These are phyloP conservation scores for Hyaena hyaena DNA, from an alignment of 2,113 vertebrate genomes.

Conservation along the genomic window DNA sequence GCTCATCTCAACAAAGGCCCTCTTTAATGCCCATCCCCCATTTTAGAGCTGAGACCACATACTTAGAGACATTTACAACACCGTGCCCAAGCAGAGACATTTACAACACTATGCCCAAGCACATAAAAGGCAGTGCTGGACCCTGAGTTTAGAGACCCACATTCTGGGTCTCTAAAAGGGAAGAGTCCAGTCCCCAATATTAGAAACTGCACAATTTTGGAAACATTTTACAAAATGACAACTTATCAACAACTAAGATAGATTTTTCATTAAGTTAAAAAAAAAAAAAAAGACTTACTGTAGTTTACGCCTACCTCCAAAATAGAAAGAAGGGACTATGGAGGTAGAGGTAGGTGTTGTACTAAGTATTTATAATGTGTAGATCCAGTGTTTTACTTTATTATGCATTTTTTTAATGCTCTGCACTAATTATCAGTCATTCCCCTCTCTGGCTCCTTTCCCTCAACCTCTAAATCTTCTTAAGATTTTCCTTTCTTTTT, in stretches of 20 bases:
- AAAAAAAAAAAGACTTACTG: not conserved
- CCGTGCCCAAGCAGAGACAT: not conserved
- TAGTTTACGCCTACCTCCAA: not conserved
- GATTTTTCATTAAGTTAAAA: not conserved
- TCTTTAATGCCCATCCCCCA: too few species aligned
- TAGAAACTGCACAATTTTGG: not conserved
- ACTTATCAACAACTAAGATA: not conserved
- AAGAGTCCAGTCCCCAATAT: not conserved
- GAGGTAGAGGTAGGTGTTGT: not conserved
- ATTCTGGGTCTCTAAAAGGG: not conserved
- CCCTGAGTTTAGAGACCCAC: not conserved
- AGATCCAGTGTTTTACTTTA: not conserved
- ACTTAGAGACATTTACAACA: not conserved
- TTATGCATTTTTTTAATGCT: not conserved
- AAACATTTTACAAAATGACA: not conserved
- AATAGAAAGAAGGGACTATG: not conserved
- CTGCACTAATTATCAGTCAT: not conserved
- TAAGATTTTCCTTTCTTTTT: not conserved
- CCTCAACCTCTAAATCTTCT: not conserved
- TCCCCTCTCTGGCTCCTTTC: not conserved
- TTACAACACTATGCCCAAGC: too few species aligned
- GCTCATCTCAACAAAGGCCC: too few species aligned
- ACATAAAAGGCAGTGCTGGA: not conserved
- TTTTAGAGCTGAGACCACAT: not conserved
- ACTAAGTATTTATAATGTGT: not conserved